These are phyloP conservation scores for Hippoglossus stenolepis DNA, from an alignment of 2,113 vertebrate genomes.

Conservation along the genomic window DNA sequence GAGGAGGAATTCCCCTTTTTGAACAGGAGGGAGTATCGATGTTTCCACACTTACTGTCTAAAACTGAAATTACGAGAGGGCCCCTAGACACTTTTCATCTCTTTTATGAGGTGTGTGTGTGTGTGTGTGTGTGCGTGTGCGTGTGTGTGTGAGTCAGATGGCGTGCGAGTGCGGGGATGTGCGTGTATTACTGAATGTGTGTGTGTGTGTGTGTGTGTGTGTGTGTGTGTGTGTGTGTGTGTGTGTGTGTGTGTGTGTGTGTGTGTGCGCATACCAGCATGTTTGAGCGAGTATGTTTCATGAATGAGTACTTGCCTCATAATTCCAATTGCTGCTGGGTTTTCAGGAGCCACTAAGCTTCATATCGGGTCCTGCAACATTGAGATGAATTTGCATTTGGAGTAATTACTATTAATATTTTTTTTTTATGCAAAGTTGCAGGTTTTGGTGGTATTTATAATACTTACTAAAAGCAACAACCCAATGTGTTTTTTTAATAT, in stretches of 20 bases:
- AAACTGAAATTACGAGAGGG: not conserved
- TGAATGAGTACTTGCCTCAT: not conserved
- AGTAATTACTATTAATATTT: too few relatives aligned
- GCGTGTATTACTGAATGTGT: too few relatives aligned
- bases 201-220: too few relatives aligned
- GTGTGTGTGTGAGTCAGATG: too few relatives aligned
- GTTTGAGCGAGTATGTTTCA: not conserved
- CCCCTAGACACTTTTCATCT: not conserved
- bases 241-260: not conserved
- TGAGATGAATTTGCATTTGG: not conserved
- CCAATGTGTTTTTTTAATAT: too few relatives aligned
- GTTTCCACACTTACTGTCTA: not conserved
- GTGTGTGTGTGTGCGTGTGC: not conserved
- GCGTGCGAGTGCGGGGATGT: too few relatives aligned
- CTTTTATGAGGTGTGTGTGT: too few relatives aligned
- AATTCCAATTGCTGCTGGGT: not conserved
- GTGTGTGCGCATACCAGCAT: not conserved
- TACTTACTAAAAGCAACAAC: too few relatives aligned
- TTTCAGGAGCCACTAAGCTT: not conserved
- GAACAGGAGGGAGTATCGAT: not conserved
- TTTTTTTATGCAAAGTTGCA: too few relatives aligned
- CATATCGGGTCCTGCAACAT: not conserved
- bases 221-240: too few relatives aligned
- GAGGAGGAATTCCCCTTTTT: conserved; percentile 5
- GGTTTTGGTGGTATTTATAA: too few relatives aligned